Evolutionary conservation across 2,888 invertebrate species (phyloP).

Genomic region (Terebella lapidaria): DNA sequence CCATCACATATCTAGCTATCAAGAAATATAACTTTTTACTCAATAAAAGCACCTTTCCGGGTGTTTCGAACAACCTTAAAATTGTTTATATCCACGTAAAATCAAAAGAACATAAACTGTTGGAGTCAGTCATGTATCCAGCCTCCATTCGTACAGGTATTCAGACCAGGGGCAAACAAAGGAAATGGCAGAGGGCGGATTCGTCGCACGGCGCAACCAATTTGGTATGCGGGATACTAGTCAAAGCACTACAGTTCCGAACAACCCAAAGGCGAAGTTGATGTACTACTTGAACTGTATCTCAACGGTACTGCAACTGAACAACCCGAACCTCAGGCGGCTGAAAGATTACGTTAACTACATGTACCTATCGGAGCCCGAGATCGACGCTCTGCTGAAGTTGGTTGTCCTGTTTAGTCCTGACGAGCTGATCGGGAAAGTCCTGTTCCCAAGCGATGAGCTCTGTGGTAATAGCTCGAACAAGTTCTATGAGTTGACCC

Average conservation of each 20-base stretch:
- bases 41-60: no score
- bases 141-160: no score
- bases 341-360: background rate
- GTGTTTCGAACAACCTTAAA: no score
- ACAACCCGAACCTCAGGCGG: background rate
- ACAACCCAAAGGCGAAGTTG: background rate
- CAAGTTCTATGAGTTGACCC: background rate
- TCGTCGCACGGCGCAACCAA: background rate
- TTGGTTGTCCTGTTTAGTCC: background rate
- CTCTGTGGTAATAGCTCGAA: background rate
- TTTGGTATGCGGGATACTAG: background rate
- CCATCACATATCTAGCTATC: no score
- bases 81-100: no score
- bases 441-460: background rate
- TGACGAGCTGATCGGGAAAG: background rate
- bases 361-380: background rate
- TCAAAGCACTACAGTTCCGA: background rate
- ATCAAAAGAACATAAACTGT: no score
- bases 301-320: background rate
- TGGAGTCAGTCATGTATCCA: no score
- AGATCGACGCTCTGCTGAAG: background rate
- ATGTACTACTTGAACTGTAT: background rate
- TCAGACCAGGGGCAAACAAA: no score
- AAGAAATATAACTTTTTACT: no score
- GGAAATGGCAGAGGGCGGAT: background rate